Evolutionary conservation across 2,113 vertebrate genomes (phyloP).

Genomic region (Rhinolophus ferrumequinum): DNA sequence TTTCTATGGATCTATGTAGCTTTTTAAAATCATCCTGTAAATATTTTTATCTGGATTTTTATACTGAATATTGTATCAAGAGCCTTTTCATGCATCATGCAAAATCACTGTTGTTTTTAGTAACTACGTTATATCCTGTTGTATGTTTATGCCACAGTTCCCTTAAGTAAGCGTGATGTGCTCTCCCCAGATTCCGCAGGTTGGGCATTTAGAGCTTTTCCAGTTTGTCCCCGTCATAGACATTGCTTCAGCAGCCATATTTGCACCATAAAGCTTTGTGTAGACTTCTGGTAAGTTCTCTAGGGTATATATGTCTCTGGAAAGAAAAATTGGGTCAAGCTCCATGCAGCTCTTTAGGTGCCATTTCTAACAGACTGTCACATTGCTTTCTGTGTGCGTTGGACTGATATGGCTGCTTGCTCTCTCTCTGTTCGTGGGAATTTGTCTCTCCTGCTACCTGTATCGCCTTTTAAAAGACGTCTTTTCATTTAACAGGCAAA

Average conservation of each 20-base stretch:
- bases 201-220: not conserved
- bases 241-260: not conserved
- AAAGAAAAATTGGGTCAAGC: not conserved
- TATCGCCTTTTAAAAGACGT: not conserved
- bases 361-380: not conserved
- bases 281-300: not conserved
- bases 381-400: not conserved
- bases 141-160: not conserved
- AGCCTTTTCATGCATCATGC: not conserved
- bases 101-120: constrained; percentile 32
- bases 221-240: not conserved
- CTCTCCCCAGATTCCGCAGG: not conserved
- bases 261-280: not conserved
- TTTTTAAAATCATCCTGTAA: not conserved
- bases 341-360: not conserved
- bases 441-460: not conserved
- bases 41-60: constrained; percentile 6
- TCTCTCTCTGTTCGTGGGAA: not conserved
- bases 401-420: not conserved
- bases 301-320: not conserved
- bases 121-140: not conserved
- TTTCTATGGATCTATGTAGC: not conserved
- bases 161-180: not conserved
- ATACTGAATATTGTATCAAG: not conserved
- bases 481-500: not conserved